Conservation (phyloP, 2,113 vertebrate species). For the Hyaena hyaena region DNA sequence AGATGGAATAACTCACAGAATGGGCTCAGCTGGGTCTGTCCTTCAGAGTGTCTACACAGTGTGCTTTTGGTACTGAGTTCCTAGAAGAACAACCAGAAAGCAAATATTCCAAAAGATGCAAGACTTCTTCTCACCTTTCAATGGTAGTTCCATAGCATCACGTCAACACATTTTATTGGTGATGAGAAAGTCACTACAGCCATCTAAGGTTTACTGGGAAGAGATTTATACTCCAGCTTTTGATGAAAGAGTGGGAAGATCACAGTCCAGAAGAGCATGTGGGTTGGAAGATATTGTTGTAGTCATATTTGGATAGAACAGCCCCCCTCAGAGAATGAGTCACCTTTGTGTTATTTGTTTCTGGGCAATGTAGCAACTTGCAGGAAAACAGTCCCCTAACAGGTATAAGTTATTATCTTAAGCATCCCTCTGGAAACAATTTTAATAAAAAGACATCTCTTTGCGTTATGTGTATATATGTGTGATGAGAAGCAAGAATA, state of each 20-base stretch:
- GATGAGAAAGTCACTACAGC: neutral
- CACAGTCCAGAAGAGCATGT: neutral
- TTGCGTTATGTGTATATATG: neutral
- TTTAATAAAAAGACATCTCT: conserved; percentile 21
- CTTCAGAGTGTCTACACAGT: neutral
- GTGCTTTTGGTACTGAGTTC: neutral
- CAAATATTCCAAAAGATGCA: neutral
- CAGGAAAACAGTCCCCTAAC: neutral
- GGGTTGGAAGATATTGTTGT: neutral
- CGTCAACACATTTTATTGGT: neutral
- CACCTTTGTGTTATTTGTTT: conserved; percentile 1
- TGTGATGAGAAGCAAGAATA: conserved; percentile 42
- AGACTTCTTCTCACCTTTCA: neutral
- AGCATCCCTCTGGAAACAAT: conserved; percentile 42
- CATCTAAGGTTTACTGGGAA: neutral
- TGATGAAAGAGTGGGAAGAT: neutral
- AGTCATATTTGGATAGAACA: neutral
- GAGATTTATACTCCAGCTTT: neutral
- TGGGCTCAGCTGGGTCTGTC: too few species aligned
- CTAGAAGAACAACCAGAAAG: neutral
- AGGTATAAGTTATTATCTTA: conserved; percentile 45
- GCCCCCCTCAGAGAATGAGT: neutral
- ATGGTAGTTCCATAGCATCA: neutral
- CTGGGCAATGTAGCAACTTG: conserved; percentile 41
- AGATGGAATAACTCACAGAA: neutral